Base-by-base conservation (phyloP, 2,113 vertebrate species). In the Sorex araneus region DNA sequence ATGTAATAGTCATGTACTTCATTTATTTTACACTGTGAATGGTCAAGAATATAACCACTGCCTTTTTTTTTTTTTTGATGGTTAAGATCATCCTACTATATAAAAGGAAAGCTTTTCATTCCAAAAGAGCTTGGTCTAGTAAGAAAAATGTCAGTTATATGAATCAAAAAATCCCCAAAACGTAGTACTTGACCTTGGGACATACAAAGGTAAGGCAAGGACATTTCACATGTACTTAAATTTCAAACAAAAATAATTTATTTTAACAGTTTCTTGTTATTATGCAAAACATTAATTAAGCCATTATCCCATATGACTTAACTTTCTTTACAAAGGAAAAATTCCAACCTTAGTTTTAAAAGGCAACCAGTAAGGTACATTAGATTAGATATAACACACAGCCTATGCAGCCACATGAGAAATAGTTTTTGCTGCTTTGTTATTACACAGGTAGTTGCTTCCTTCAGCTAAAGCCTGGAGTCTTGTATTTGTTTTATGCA, bases 401-500 rank as follows among this genome's bases (percentile, higher is more conserved):
- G 89, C 82, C 93, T 94, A 80, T 34, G 90, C 93, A 96, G 96
- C 96, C 96, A 97, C 94, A 96, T 54, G 95, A 98, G 97, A 97
- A 98, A 95, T 95, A 75, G 84, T 95, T 94, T 75, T 87, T 96
- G 91, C 93, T 91, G 96, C 97, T 97, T 97, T 94, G 93, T 98
- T 98, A 98, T 98, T 97, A 98, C 97, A 98, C 97, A 98, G 97
- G 97, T 98, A 98, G 97, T 98, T 98, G 98, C 96, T 97, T 98
- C 97, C 96, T 57, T 97, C 97, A 97, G 95, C 96, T 96, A 89
- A 97, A 97, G 96, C 97, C 97, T 91, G 93, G 94, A 83, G 92
- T 95, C 96, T 96, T 94, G n/a, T 95, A 97, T 98, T 97, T 98
- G 97, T 97, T 98, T 98, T 98, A 98, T 98, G 98, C 97, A 98